phyloP scores from a whole-genome alignment of 2,113 vertebrate genomes.

The Nycticryphes semicollaris region DNA sequence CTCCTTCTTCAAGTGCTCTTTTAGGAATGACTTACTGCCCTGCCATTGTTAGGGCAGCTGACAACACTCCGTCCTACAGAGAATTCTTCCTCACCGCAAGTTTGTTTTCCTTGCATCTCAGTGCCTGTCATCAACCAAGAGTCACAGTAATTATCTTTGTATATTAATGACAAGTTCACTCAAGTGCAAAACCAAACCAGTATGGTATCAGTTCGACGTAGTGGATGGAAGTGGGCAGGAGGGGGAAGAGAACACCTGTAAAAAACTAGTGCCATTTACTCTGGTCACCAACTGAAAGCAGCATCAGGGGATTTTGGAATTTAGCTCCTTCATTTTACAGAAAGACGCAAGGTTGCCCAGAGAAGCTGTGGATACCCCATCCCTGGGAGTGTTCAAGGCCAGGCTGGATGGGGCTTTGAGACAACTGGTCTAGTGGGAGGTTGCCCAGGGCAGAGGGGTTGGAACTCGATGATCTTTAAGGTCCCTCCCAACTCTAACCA shows the following conservation, averaged over 20 bases:
- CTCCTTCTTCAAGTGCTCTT: neutral
- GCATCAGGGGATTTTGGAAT: neutral
- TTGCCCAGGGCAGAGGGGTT: too few relatives aligned
- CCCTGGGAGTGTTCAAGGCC: too few relatives aligned
- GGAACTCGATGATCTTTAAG: too few relatives aligned
- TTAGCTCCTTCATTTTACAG: neutral
- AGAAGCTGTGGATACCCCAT: too few relatives aligned
- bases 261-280: neutral
- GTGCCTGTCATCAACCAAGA: neutral
- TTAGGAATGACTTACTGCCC: neutral
- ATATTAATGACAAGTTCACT: neutral
- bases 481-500: too few relatives aligned
- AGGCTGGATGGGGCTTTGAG: too few relatives aligned
- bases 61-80: neutral
- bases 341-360: neutral
- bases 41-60: neutral
- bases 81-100: neutral
- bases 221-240: neutral
- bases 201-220: neutral
- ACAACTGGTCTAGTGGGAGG: too few relatives aligned
- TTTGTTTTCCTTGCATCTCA: neutral
- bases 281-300: neutral
- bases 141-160: neutral
- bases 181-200: neutral
- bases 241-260: neutral